Evolutionary conservation across 2,888 invertebrate genomes (phyloP), one percentile per base, ranked within the genome.

Genomic region (Pseudoips prasinana): DNA sequence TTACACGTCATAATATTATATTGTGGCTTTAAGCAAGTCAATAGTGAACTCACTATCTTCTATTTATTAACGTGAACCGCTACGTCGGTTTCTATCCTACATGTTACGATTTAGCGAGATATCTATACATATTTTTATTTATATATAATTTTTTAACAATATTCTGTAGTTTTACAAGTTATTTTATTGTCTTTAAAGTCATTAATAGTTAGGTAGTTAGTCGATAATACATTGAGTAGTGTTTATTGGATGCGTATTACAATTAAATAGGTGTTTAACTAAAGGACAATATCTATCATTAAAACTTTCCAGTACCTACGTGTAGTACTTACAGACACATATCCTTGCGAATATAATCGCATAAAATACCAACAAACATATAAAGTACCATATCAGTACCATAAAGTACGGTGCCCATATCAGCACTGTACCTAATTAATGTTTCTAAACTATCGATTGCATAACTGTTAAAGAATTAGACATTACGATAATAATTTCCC

Each of bases 11-110:
- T 78, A 66, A 80, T 78, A n/a, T n/a, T n/a, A 65, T 82, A 78
- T 79, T 73, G 71, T 78, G 80, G 80, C 85, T 86, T 82, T 87
- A 86, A 81, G 80, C 77, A 77, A 83, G 86, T 82, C 84, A 82
- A 75, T 14, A 14, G 5, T 75, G 52, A 77, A 79, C 65, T 73
- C 80, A 78, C 79, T 77, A 71, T 68, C 73, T 76, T 81, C 75
- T 84, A 84, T 80, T 75, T 76, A 78, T 73, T 70, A 64, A 64
- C 53, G 54, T 40, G 71, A 70, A 62, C 61, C 36, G 45, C 57
- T 43, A 48, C 36, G 38, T 41, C 44, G 36, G 35, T 66, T 64
- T 66, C 58, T 58, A 56, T 72, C 76, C 76, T 76, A 74, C 68
- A 64, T 59, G 53, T 73, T 73, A 79, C 81, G 65, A 68, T 71